Percentiles rank a stretch among this genome's conserved stretches.
These are phyloP conservation scores for Sandelia bainsii DNA, from an alignment of 2,797 vertebrate genomes.

Conservation along the genomic window DNA sequence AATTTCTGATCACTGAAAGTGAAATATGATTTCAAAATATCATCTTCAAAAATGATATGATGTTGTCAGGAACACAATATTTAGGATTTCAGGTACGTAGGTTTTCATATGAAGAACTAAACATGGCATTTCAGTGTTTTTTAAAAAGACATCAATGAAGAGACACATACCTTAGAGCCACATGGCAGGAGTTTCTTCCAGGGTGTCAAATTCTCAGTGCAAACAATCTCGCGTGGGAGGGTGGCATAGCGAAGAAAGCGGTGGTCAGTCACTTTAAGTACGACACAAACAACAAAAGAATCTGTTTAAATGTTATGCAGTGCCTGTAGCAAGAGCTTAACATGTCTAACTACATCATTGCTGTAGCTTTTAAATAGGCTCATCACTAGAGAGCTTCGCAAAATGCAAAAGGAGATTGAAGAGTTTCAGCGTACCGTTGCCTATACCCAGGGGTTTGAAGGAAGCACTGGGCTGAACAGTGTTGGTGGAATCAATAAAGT, in stretches of 20 bases:
- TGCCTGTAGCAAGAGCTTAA: neutral
- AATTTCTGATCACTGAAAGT: neutral
- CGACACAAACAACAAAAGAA: slow-evolving; percentile 36
- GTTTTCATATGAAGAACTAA: neutral
- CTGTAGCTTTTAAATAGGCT: neutral
- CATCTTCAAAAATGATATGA: neutral
- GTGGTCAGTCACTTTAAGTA: slow-evolving; percentile 89
- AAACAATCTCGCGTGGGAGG: slow-evolving; percentile 95
- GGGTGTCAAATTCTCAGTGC: slow-evolving; percentile 97
- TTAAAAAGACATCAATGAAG: neutral
- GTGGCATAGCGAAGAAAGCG: slow-evolving; percentile 92
- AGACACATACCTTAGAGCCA: slow-evolving; percentile 90
- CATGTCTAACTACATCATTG: neutral
- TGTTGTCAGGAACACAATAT: neutral
- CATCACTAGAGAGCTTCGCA: neutral
- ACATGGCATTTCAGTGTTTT: neutral
- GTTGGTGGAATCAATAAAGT: slow-evolving; percentile 99
- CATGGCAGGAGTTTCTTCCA: slow-evolving; percentile 99
- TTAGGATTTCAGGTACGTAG: no score
- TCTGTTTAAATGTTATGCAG: neutral
- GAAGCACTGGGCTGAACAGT: slow-evolving; percentile 94
- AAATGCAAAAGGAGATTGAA: slow-evolving; percentile 10
- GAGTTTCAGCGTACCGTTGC: slow-evolving; percentile 90
- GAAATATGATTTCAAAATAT: no score
- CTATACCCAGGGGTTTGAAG: slow-evolving; percentile 94